Evolutionary conservation across 2,113 vertebrate species (phyloP).

Genomic region (Varanus salvator): DNA sequence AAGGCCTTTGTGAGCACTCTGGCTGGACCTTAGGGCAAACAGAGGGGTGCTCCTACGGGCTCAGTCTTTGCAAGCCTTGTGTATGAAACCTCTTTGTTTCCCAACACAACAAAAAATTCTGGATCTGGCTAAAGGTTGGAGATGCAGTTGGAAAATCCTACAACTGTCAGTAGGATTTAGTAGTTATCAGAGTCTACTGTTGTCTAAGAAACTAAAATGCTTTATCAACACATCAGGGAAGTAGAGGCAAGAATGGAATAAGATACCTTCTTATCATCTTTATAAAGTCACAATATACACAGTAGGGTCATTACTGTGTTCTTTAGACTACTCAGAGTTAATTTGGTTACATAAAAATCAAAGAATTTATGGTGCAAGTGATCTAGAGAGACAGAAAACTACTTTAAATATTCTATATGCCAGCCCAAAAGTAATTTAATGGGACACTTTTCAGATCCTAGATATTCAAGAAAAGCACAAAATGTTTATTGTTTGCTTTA

Average conservation of each 20-base stretch:
- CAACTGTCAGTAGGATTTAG: not conserved
- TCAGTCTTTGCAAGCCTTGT: not conserved
- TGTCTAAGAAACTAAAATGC: not conserved
- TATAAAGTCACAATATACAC: not conserved
- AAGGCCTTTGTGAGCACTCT: too few species aligned
- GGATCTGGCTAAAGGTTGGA: not conserved
- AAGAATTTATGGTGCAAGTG: not conserved
- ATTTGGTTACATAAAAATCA: not conserved
- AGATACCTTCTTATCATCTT: not conserved
- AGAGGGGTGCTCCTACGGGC: not conserved
- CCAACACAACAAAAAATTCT: not conserved
- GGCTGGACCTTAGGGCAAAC: not conserved
- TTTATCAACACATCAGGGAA: not conserved
- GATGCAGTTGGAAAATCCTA: not conserved
- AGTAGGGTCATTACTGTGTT: not conserved
- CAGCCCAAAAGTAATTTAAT: not conserved
- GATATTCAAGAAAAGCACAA: constrained; percentile 4
- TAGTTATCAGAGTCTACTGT: too few species aligned
- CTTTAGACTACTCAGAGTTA: not conserved
- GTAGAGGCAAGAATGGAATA: too few species aligned
- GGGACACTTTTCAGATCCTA: not conserved
- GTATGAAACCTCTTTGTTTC: not conserved
- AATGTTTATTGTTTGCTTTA: constrained; percentile 33
- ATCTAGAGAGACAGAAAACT: constrained; percentile 1
- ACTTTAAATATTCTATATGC: constrained; percentile 6